Percentiles rank a stretch among this genome's conserved stretches.
Evolutionary conservation across 92 coral and sea anemone genomes (phyloP).

Genomic region (Bergia puertoricense): DNA sequence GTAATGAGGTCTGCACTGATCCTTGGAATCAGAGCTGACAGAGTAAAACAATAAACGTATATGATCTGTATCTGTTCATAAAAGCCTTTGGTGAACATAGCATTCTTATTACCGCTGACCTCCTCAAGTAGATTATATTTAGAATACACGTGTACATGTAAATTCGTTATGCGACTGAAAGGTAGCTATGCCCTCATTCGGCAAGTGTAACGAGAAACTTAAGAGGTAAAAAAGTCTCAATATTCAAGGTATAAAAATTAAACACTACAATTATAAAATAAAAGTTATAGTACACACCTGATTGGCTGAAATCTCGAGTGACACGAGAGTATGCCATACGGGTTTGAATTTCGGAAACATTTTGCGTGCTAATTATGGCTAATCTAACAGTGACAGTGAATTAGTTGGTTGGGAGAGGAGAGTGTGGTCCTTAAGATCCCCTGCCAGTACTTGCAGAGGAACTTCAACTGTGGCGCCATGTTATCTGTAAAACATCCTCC

Average conservation of each 20-base stretch:
- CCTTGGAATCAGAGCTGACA: slow-evolving; percentile 94
- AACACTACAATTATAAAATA: too few species aligned
- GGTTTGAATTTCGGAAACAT: too few species aligned
- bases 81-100: background rate
- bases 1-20: slow-evolving; percentile 91
- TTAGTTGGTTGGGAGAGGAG: slow-evolving; percentile 54
- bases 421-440: slow-evolving; percentile 97
- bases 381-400: background rate
- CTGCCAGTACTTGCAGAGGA: slow-evolving; percentile 89
- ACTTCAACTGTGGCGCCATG: slow-evolving; percentile 83
- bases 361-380: background rate
- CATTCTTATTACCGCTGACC: background rate
- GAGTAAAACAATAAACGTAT: background rate
- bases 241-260: too few species aligned
- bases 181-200: too few species aligned
- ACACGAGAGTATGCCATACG: too few species aligned
- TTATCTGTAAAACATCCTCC: slow-evolving; percentile 98
- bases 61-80: background rate
- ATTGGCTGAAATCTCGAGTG: too few species aligned
- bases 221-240: too few species aligned
- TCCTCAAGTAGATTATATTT: background rate
- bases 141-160: too few species aligned
- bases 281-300: too few species aligned
- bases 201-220: too few species aligned
- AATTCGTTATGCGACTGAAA: too few species aligned